Conservation (phyloP, 2,113 vertebrate species). For the Odontophorus gujanensis region DNA sequence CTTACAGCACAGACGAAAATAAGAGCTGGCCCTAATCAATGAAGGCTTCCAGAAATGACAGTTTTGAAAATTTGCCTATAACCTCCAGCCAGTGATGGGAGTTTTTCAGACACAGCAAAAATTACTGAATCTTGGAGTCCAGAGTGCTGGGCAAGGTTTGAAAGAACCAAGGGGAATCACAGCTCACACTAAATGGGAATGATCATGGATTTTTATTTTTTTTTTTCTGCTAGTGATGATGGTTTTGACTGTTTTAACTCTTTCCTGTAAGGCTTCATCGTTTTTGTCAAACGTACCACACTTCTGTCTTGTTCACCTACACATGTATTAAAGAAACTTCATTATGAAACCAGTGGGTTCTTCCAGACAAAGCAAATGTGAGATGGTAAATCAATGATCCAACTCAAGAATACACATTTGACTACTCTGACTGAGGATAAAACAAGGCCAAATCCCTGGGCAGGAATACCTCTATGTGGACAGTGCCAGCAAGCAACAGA, state of each 20-base stretch:
- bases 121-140: background rate
- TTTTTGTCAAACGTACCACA: background rate
- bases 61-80: background rate
- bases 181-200: background rate
- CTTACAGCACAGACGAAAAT: background rate
- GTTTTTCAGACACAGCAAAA: background rate
- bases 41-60: background rate
- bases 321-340: background rate
- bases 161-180: background rate
- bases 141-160: background rate
- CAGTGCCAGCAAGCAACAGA: background rate
- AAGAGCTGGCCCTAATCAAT: background rate
- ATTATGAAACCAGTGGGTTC: background rate
- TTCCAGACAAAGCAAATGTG: background rate
- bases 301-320: background rate
- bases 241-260: background rate
- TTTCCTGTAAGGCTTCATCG: background rate
- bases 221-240: background rate
- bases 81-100: background rate
- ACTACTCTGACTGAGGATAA: background rate
- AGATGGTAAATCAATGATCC: background rate
- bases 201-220: accelerated
- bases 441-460: background rate
- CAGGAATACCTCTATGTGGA: background rate
- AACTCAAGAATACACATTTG: background rate